Conservation (phyloP, 2,888 invertebrate species). For the Ophion slaviceki region DNA sequence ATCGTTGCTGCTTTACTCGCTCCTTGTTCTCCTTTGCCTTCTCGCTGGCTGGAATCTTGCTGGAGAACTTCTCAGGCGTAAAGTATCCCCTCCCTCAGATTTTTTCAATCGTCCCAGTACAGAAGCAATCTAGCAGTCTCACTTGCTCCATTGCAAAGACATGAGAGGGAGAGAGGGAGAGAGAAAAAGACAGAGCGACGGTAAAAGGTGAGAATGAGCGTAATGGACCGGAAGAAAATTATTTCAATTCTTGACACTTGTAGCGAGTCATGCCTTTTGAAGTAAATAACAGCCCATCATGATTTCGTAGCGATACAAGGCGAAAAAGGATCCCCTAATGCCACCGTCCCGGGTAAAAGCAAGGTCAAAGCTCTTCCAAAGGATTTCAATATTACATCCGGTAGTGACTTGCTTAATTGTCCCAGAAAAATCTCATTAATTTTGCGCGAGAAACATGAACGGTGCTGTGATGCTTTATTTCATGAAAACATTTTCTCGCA, state of each 20-base stretch:
- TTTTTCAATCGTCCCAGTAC: conserved; percentile 23
- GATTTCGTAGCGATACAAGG: neutral
- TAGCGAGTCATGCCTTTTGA: conserved; percentile 36
- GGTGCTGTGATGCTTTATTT: too few species aligned
- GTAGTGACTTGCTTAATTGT: neutral
- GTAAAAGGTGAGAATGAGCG: conserved; percentile 33
- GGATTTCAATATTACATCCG: neutral
- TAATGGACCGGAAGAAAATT: conserved; percentile 69
- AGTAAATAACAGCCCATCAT: conserved; percentile 13
- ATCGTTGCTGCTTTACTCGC: neutral
- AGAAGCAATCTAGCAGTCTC: conserved; percentile 26
- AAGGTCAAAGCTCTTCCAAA: neutral
- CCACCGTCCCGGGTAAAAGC: conserved; percentile 4
- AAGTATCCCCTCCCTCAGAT: neutral
- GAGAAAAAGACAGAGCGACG: neutral
- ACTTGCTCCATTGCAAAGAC: conserved; percentile 23
- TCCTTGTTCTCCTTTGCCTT: neutral
- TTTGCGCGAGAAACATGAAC: neutral
- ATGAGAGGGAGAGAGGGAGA: conserved; percentile 31
- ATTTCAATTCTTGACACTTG: conserved; percentile 60
- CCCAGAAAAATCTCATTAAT: neutral
- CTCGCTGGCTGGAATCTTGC: neutral
- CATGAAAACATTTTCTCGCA: too few species aligned
- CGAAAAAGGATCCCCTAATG: conserved; percentile 21
- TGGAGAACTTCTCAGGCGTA: conserved; percentile 28